Percentiles rank a stretch among this genome's conserved stretches.
phyloP scores from a whole-genome alignment of 2,797 vertebrate species.

The Diceros bicornis region DNA sequence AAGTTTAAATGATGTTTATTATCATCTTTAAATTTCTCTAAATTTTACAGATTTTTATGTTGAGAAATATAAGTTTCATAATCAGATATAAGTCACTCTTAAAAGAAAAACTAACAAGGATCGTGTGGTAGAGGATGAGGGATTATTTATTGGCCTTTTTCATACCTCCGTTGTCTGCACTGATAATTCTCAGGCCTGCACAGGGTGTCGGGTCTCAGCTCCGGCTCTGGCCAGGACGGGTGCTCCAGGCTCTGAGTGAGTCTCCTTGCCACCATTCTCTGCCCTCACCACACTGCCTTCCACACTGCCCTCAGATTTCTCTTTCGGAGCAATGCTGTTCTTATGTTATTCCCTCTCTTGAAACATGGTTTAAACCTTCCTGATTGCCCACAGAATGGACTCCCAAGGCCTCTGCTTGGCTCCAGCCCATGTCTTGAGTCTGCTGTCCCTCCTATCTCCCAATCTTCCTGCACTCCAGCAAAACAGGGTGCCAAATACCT shows the following conservation, averaged over 20 bases:
- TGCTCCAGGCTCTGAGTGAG: neutral
- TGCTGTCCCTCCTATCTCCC: too few relatives aligned
- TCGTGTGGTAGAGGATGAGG: neutral
- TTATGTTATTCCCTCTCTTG: neutral
- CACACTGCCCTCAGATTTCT: neutral
- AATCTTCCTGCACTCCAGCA: neutral
- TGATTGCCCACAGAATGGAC: neutral
- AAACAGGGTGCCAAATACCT: neutral
- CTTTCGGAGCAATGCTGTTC: neutral
- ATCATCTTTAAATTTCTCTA: neutral
- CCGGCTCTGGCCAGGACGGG: neutral
- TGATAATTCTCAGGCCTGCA: neutral
- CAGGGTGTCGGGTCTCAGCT: neutral
- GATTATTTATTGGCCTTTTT: neutral
- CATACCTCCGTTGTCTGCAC: neutral
- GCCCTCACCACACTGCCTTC: neutral
- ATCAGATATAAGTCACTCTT: neutral
- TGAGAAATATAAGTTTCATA: neutral
- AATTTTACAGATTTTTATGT: neutral
- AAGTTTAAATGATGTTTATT: neutral
- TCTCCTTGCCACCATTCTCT: neutral
- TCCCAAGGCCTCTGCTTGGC: neutral
- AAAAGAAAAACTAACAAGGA: neutral
- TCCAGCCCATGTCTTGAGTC: neutral
- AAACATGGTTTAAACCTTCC: neutral